Conservation (phyloP, 2,113 vertebrate species). For the Bubalus kerabau region DNA sequence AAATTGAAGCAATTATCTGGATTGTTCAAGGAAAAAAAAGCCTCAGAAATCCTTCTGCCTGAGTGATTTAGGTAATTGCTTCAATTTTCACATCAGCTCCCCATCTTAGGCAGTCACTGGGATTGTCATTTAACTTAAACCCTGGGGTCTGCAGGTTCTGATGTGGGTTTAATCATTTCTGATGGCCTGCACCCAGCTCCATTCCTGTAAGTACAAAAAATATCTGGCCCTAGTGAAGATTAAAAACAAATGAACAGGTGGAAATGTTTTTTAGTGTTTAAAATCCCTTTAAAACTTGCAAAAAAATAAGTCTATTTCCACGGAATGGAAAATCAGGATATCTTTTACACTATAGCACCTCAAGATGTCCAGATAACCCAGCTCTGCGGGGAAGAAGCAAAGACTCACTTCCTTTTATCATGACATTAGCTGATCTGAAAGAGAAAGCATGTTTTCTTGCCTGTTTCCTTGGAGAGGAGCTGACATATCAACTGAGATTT, state of each 20-base stretch:
- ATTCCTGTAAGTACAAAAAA: neutral
- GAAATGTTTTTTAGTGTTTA: conserved; percentile 23
- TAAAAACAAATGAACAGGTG: conserved; percentile 35
- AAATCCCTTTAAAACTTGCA: conserved; percentile 42
- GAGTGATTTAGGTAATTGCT: conserved; percentile 72
- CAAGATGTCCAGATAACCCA: neutral
- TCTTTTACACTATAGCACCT: neutral
- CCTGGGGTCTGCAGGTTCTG: conserved; percentile 12
- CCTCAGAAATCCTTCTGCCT: conserved; percentile 69
- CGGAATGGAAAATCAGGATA: neutral
- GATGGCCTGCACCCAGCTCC: conserved; percentile 2
- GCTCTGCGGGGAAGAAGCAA: neutral
- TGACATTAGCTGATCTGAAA: neutral
- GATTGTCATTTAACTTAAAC: conserved; percentile 49
- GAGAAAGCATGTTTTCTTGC: neutral
- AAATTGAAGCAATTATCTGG: conserved; percentile 73
- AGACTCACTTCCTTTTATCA: neutral
- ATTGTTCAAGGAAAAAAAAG: conserved; percentile 69
- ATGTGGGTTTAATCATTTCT: conserved; percentile 51
- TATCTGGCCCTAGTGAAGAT: conserved; percentile 4
- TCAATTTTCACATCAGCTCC: conserved; percentile 71
- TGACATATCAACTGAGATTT: neutral
- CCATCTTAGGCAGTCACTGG: conserved; percentile 20
- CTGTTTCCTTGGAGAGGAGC: neutral
- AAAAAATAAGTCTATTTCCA: neutral